Evolutionary conservation across 1,140 invertebrate genomes (phyloP), one percentile per base, ranked within the genome.

Genomic region (Drosophila repleta): DNA sequence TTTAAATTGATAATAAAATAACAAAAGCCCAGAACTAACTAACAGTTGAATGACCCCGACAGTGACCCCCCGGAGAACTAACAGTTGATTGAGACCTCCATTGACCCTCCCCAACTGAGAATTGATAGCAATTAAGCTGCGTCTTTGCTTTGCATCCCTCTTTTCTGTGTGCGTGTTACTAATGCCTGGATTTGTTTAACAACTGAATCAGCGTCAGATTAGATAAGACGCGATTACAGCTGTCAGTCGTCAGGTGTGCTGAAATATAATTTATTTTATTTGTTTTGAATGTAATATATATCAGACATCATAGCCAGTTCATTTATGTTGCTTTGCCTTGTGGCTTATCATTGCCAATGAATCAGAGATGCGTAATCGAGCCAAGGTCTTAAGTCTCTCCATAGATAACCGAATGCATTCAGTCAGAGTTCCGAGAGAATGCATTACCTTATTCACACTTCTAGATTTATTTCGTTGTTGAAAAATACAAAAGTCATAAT

Each of bases 1-100:
- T 88, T 87, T 88, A 87, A 87, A 78, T 73, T 87, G 83, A 87
- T 87, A 87, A 87, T 87, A 63, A 65, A 41, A 76, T 52, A 66
- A 69, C 69, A 64, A 74, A 75, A 87, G 45, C 24, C 57, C 32
- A 74, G 29, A 56, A 67, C n/a, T n/a, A 63, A 51, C 39, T 55
- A 68, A 55, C 64, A 60, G 18, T 37, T 48, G 17, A 10, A 35
- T 32, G 52, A 7, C 41, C 55, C 49, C 49, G 37, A 17, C 15
- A 49, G 49, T 29, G 29, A 49, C 43, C 10, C 20, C 32, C 11
- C 4, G n/a, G n/a, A n/a, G n/a, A n/a, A n/a, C n/a, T n/a, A 10
- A 24, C 15, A 32, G 18, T 37, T 48, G 17, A 10, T 46, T 32
- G 52, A 7, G 49, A 62, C 49, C 49, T 46, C 17, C 15, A 49